Evolutionary conservation across 2,113 vertebrate genomes (phyloP).

Genomic region (Platichthys flesus): DNA sequence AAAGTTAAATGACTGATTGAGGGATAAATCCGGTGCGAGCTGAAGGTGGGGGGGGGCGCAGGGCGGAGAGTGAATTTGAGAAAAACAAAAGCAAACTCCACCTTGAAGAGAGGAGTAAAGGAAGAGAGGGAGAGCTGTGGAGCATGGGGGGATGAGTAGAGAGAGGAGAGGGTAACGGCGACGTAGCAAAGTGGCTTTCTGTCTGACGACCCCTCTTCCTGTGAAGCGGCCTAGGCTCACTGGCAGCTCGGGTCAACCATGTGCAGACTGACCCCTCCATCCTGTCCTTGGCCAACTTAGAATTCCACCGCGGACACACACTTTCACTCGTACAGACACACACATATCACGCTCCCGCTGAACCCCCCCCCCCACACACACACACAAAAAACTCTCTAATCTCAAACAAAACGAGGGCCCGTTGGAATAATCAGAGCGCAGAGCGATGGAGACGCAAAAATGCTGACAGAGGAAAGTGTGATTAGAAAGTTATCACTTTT

Average conservation of each 20-base stretch:
- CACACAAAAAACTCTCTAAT: constrained; percentile 23
- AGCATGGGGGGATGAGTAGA: not conserved
- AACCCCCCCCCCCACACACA: not conserved
- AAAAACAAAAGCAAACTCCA: constrained; percentile 11
- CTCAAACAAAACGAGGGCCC: constrained; percentile 32
- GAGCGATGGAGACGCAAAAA: constrained; percentile 23
- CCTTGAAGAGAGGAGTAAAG: constrained; percentile 11
- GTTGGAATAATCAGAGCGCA: constrained; percentile 22
- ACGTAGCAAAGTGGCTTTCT: constrained; percentile 25
- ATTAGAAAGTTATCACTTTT: constrained; percentile 67
- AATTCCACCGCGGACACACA: constrained; percentile 4
- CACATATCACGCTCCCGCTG: not conserved
- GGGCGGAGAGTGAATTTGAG: not conserved
- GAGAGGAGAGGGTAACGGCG: not conserved
- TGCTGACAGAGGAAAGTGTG: constrained; percentile 59
- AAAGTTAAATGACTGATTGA: constrained; percentile 58
- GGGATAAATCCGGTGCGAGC: constrained; percentile 29
- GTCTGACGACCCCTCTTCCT: constrained; percentile 58
- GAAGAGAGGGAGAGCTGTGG: not conserved
- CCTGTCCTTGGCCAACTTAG: constrained; percentile 54
- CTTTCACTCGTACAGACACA: not conserved
- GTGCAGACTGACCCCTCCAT: constrained; percentile 73
- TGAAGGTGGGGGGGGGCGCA: not conserved
- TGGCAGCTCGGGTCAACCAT: constrained; percentile 63
- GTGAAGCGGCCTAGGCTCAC: constrained; percentile 21